phyloP scores from a whole-genome alignment of 2,797 vertebrate genomes.

The Gallirallus australis region DNA sequence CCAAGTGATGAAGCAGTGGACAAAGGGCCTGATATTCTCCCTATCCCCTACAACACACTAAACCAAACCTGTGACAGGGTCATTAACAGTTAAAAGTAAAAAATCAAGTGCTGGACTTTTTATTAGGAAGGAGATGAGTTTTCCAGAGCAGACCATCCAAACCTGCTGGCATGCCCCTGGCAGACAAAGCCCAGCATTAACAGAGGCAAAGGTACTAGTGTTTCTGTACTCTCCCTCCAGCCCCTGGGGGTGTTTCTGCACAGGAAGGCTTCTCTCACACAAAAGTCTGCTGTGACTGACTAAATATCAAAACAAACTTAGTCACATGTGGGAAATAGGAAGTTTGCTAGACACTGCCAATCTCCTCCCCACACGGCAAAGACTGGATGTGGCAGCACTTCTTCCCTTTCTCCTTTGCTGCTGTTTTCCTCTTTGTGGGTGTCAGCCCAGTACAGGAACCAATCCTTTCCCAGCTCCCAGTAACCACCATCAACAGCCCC shows the following conservation, averaged over 20 bases:
- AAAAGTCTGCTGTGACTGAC: neutral
- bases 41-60: neutral
- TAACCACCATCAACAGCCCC: neutral
- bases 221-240: neutral
- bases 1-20: neutral
- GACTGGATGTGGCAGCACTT: neutral
- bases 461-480: neutral
- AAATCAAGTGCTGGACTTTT: neutral
- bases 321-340: neutral
- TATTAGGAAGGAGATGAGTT: neutral
- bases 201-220: neutral
- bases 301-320: conserved; percentile 15
- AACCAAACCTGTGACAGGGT: neutral
- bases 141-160: neutral
- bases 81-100: neutral
- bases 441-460: neutral
- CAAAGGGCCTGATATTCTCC: neutral
- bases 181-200: neutral
- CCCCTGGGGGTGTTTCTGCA: neutral
- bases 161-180: neutral
- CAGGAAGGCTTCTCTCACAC: neutral
- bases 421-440: neutral
- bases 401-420: neutral
- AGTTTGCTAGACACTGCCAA: neutral
- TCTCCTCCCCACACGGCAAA: accelerated